These are phyloP conservation scores for Halichondria panicea DNA, from an alignment of 37 sponge, comb jelly and placozoan genomes.

Conservation along the genomic window DNA sequence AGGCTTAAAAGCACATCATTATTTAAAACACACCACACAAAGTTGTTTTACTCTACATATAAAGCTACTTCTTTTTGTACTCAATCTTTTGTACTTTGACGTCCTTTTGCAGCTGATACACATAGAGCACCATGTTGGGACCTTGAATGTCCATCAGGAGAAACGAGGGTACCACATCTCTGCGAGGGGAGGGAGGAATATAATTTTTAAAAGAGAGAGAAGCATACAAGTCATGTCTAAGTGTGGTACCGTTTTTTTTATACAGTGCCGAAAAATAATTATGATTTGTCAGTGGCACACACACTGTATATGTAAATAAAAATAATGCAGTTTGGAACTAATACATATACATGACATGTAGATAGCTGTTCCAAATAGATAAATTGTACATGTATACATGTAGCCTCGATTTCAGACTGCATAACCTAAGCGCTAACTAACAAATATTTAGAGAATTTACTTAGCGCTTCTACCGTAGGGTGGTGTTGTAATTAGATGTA, in stretches of 20 bases:
- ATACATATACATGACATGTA: too few species aligned
- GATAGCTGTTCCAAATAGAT: too few species aligned
- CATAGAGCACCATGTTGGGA: constrained; percentile 79
- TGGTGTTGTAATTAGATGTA: not conserved
- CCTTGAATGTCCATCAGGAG: constrained; percentile 98
- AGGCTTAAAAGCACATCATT: not conserved
- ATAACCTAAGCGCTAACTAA: too few species aligned
- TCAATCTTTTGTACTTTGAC: constrained; percentile 96
- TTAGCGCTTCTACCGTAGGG: not conserved
- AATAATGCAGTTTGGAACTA: too few species aligned
- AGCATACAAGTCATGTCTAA: not conserved
- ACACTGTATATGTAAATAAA: too few species aligned
- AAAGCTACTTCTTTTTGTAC: constrained; percentile 68
- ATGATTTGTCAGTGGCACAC: too few species aligned
- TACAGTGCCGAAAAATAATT: too few species aligned
- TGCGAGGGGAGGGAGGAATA: constrained; percentile 19
- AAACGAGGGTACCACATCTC: constrained; percentile 92
- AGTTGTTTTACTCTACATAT: not conserved
- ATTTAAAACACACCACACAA: not conserved
- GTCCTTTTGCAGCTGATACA: constrained; percentile 86
- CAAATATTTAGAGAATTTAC: too few species aligned
- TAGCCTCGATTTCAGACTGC: too few species aligned
- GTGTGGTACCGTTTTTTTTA: too few species aligned
- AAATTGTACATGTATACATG: too few species aligned
- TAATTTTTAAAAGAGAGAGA: not conserved